Conservation (phyloP, 2,797 vertebrate species). For the Oceanodroma leucorhoa region DNA sequence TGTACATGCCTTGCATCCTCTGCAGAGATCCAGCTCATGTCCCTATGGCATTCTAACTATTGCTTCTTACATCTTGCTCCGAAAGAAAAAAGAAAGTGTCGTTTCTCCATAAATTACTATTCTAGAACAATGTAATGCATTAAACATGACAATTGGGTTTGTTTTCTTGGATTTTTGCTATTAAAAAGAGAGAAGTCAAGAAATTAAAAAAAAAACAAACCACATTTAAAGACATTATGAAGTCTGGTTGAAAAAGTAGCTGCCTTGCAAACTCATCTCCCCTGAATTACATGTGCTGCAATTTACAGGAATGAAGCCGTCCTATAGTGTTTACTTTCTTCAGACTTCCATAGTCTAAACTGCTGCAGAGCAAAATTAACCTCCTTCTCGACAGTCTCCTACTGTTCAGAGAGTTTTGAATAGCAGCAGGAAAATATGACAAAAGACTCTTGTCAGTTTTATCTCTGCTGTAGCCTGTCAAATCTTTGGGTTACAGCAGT, state of each 20-base stretch:
- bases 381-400: slow-evolving; percentile 34
- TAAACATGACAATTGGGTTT: neutral
- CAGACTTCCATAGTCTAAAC: neutral
- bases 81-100: neutral
- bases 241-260: neutral
- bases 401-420: slow-evolving; percentile 37
- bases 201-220: neutral
- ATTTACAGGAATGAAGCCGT: neutral
- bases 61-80: neutral
- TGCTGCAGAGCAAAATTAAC: slow-evolving; percentile 41
- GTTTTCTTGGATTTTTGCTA: neutral
- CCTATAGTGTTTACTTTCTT: slow-evolving; percentile 20
- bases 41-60: neutral
- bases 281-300: neutral
- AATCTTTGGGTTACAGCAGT: slow-evolving; percentile 38
- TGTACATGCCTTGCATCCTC: neutral
- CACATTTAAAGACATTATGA: neutral
- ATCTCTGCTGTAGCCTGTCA: slow-evolving; percentile 52
- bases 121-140: neutral
- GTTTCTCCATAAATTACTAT: neutral
- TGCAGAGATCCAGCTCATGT: neutral
- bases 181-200: neutral
- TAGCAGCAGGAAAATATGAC: slow-evolving; percentile 61
- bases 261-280: neutral
- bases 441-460: slow-evolving; percentile 55